These are phyloP conservation scores for Numenius arquata DNA, from an alignment of 2,113 vertebrate genomes.

Conservation along the genomic window DNA sequence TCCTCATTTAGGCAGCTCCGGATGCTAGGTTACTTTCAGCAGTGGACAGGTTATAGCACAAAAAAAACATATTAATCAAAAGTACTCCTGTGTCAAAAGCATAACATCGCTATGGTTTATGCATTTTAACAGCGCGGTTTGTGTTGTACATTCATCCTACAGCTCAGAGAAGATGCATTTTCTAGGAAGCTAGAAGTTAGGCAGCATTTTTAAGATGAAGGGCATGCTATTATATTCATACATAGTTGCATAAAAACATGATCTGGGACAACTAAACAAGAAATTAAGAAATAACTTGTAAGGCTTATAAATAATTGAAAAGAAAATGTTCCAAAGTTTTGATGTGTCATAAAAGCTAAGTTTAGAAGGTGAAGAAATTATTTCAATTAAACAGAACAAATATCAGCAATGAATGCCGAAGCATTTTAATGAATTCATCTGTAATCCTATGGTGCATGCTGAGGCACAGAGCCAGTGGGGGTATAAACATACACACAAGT, in stretches of 20 bases:
- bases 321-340: not conserved
- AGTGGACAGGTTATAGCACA: not conserved
- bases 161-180: not conserved
- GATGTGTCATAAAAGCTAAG: constrained; percentile 12
- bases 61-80: not conserved
- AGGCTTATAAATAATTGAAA: constrained; percentile 31
- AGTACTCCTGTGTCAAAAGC: not conserved
- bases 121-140: not conserved
- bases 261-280: not conserved
- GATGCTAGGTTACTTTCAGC: not conserved
- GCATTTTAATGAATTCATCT: constrained; percentile 38
- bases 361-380: constrained; percentile 32
- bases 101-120: not conserved
- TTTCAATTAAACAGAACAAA: constrained; percentile 57
- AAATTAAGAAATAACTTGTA: constrained; percentile 26
- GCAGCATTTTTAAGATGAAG: not conserved
- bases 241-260: not conserved
- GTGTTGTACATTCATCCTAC: not conserved
- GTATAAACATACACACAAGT: not conserved
- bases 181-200: not conserved
- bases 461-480: not conserved
- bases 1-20: not conserved
- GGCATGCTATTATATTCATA: not conserved
- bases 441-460: not conserved
- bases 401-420: not conserved